Conservation (phyloP, 2,113 vertebrate genomes). For the Muntiacus muntjak region DNA sequence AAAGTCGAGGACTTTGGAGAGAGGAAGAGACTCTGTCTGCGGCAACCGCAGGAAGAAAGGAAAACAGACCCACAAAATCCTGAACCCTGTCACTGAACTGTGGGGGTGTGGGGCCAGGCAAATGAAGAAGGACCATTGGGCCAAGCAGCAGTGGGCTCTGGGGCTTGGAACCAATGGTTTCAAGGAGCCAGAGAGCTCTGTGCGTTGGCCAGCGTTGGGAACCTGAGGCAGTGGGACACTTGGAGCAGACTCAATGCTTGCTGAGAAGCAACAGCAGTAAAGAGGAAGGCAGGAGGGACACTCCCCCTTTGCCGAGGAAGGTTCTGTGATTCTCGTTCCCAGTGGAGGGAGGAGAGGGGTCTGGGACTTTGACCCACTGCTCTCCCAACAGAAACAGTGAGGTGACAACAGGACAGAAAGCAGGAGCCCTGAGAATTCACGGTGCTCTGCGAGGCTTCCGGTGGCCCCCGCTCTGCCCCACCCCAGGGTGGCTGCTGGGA, state of each 20-base stretch:
- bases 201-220: slow-evolving; percentile 33
- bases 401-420: slow-evolving; percentile 58
- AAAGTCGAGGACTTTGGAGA: slow-evolving; percentile 67
- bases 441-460: not conserved
- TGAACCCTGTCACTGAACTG: slow-evolving; percentile 37
- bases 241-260: slow-evolving; percentile 11
- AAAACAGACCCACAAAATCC: slow-evolving; percentile 53
- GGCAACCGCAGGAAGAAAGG: slow-evolving; percentile 68
- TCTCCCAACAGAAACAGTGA: slow-evolving; percentile 28
- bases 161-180: not conserved
- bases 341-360: not conserved
- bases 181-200: slow-evolving; percentile 2
- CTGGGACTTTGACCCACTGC: not conserved
- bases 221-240: slow-evolving; percentile 63
- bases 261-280: slow-evolving; percentile 28
- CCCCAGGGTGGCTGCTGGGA: not conserved
- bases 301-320: not conserved
- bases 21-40: slow-evolving; percentile 65
- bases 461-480: not conserved
- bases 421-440: slow-evolving; percentile 71
- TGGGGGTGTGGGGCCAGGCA: slow-evolving; percentile 1
- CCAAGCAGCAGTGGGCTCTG: slow-evolving; percentile 25
- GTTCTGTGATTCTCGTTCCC: not conserved
- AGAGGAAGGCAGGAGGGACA: not conserved
- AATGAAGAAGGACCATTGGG: slow-evolving; percentile 6